Base-by-base conservation (phyloP, 64 coral and sea anemone species). In the Dendrophyllia cribrosa region DNA sequence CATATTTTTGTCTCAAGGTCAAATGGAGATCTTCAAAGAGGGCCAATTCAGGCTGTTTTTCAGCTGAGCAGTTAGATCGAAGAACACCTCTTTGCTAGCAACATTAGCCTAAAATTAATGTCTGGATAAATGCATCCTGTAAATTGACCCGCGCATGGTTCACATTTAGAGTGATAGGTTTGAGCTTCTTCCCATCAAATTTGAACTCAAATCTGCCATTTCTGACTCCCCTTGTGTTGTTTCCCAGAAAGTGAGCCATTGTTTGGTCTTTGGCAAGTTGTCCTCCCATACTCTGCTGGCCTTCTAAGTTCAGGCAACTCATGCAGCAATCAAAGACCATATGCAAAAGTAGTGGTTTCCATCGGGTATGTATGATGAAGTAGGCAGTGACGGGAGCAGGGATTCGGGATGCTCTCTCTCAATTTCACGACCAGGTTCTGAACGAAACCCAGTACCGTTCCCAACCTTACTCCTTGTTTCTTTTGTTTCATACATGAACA, bases 401-500 rank as follows among this genome's bases (percentile, higher is more conserved):
- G 86, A 88, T 59, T 88, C 86, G 4, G 86, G 68, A 34, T 75
- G 71, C 34, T 88, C 69, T 56, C 71, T 23, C 6, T 88, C 71
- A 76, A 88, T 76, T 34, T 23, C 61, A 4, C 70, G 6, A 17
- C 58, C 58, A 51, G 76, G 10, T 46, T 74, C 70, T 44, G 86
- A 88, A 59, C 43, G 21, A 58, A 25, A 75, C 6, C 43, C 23
- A 5, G 81, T 85, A 45, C 44, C 52, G 58, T 26, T 16, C 59
- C 74, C 85, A 68, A 93, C 75, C 56, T 88, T 52, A 56, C 63
- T 72, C 43, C 85, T 76, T 14, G 74, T 93, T 79, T 76, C 44
- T 12, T 75, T 79, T 61, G 83, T 93, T 78, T 93, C 91, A 88
- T 77, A 92, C 15, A 47, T 78, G 45, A 87, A 87, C 22, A 86